Percentiles rank a stretch among this genome's conserved stretches.
Evolutionary conservation across 2,888 invertebrate species (phyloP).

Genomic region (Hesperia comma): DNA sequence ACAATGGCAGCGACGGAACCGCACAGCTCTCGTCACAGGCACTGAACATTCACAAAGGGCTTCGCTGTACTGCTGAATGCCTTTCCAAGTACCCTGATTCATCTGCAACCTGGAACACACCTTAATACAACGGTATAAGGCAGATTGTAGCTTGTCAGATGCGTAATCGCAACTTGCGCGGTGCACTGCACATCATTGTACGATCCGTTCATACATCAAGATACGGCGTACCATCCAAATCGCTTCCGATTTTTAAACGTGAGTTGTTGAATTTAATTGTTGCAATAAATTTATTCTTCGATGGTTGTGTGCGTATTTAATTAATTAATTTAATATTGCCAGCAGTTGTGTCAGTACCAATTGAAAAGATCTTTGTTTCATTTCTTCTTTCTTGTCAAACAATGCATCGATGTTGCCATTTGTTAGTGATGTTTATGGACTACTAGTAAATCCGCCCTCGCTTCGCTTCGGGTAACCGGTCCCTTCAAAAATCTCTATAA

Average conservation of each 20-base stretch:
- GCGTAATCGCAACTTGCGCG: background rate
- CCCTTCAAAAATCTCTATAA: no score
- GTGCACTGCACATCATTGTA: conserved; percentile 23
- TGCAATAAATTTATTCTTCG: background rate
- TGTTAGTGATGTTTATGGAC: no score
- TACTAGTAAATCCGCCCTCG: no score
- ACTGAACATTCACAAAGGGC: conserved; percentile 15
- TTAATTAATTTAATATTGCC: background rate
- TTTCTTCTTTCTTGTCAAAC: no score
- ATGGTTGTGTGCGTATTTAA: background rate
- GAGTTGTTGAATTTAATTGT: conserved; percentile 11
- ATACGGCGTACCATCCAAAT: conserved; percentile 23
- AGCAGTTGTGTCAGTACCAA: background rate
- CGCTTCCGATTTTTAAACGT: conserved; percentile 28
- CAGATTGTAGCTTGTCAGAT: background rate
- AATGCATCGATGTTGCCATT: no score
- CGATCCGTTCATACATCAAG: conserved; percentile 28
- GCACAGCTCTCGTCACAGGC: conserved; percentile 4
- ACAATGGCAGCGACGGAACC: conserved; percentile 1
- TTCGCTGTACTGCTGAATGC: conserved; percentile 11
- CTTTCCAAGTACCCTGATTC: conserved; percentile 8
- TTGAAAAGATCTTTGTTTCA: no score
- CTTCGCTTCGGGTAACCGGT: no score
- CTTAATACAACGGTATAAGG: conserved; percentile 5
- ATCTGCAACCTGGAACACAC: background rate